phyloP scores from a whole-genome alignment of 2,888 invertebrate species.

The Adela reaumurella region DNA sequence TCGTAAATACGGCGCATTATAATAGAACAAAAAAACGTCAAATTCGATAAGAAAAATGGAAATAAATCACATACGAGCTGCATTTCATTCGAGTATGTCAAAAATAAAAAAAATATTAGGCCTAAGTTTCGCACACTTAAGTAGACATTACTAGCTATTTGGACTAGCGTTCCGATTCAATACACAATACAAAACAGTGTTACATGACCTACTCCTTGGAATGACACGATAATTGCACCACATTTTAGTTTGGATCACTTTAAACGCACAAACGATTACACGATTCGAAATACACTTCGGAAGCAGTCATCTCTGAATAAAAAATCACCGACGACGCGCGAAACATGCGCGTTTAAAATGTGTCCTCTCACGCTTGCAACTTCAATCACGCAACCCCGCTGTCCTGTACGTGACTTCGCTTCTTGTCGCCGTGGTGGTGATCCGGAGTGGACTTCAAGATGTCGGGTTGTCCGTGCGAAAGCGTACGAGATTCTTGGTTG shows the following conservation, averaged over 20 bases:
- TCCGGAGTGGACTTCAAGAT: conserved; percentile 85
- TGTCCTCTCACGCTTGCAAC: conserved; percentile 3
- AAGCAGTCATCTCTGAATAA: no score
- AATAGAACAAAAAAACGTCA: not conserved
- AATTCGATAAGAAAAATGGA: not conserved
- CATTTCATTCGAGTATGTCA: not conserved
- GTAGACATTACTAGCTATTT: not conserved
- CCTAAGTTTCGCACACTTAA: not conserved
- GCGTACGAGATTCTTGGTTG: conserved; percentile 25
- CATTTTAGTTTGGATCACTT: not conserved
- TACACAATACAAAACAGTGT: not conserved
- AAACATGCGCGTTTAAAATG: no score
- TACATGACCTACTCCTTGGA: not conserved
- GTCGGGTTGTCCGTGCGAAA: conserved; percentile 68
- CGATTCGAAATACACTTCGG: no score
- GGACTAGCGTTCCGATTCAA: not conserved
- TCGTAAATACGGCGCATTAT: no score
- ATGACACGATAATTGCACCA: not conserved
- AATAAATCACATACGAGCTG: not conserved
- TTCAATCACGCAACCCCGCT: conserved; percentile 41
- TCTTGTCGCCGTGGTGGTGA: conserved; percentile 58
- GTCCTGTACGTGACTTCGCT: conserved; percentile 36
- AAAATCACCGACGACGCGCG: no score
- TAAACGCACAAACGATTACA: not conserved
- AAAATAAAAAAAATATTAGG: not conserved